A percentile compares a stretch with the other conserved stretches of the same genome.
These are phyloP conservation scores for Ichneumoninae sp. DNA, from an alignment of 2,888 invertebrate genomes.

Conservation along the genomic window DNA sequence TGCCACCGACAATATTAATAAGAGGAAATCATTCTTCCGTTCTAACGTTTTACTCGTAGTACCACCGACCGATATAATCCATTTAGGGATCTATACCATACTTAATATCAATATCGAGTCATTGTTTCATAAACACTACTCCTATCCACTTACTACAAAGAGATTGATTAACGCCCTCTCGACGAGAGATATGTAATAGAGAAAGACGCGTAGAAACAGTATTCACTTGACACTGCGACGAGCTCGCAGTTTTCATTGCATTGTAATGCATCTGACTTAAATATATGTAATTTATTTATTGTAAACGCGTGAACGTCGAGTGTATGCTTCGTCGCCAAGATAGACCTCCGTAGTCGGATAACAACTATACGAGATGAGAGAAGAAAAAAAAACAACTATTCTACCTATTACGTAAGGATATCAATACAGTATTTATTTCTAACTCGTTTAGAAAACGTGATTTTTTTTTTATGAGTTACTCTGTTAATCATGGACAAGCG, in stretches of 20 bases:
- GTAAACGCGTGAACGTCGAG: slow-evolving; percentile 10
- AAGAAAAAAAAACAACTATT: slow-evolving; percentile 4
- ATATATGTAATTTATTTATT: slow-evolving; percentile 53
- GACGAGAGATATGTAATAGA: background rate
- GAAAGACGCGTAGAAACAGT: slow-evolving; percentile 48
- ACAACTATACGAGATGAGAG: slow-evolving; percentile 16
- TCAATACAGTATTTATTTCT: slow-evolving; percentile 58
- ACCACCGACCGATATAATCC: slow-evolving; percentile 13
- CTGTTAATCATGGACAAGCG: background rate
- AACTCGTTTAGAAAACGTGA: slow-evolving; percentile 30
- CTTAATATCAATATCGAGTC: slow-evolving; percentile 34
- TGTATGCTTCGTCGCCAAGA: slow-evolving; percentile 11
- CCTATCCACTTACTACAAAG: slow-evolving; percentile 11
- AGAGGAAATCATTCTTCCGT: slow-evolving; percentile 95
- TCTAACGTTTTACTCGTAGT: slow-evolving; percentile 94
- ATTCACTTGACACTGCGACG: slow-evolving; percentile 41
- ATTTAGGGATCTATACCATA: slow-evolving; percentile 5
- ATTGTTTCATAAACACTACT: slow-evolving; percentile 28
- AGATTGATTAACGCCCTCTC: slow-evolving; percentile 13
- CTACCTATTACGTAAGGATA: slow-evolving; percentile 27
- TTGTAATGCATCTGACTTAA: slow-evolving; percentile 35
- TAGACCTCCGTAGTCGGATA: slow-evolving; percentile 30
- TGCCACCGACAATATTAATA: slow-evolving; percentile 95
- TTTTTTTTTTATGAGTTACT: slow-evolving; percentile 8
- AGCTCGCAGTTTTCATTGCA: slow-evolving; percentile 21